These are phyloP conservation scores for Thereva unica DNA, from an alignment of 2,888 invertebrate genomes.

Conservation along the genomic window DNA sequence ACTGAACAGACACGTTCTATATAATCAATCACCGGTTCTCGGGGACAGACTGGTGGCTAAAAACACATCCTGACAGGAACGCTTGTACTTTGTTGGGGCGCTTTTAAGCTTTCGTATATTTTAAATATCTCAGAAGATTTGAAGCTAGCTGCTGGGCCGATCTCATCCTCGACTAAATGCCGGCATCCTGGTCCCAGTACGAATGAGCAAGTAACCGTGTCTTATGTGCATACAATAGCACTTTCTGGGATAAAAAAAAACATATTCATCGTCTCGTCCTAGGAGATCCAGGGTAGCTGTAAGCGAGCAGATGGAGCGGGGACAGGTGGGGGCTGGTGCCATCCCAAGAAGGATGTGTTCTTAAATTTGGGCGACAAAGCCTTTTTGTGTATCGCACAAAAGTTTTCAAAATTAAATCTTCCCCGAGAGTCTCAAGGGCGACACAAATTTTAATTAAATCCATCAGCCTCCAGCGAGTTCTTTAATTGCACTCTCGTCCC, in stretches of 20 bases:
- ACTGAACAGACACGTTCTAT: background rate
- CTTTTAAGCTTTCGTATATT: background rate
- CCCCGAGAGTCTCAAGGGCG: conserved; percentile 33
- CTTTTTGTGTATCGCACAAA: conserved; percentile 28
- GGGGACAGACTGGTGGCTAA: background rate
- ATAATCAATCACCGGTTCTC: conserved; percentile 2
- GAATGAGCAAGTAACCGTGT: background rate
- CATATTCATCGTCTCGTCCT: conserved; percentile 9
- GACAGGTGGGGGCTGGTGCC: no score
- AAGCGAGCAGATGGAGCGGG: conserved; percentile 3
- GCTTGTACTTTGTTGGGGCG: background rate
- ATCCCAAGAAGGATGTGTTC: conserved; percentile 17
- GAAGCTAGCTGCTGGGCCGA: background rate
- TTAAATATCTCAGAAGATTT: background rate
- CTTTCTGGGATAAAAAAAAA: conserved; percentile 16
- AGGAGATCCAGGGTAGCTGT: background rate
- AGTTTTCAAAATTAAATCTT: conserved; percentile 34
- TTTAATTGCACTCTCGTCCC: conserved; percentile 36
- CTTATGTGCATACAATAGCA: conserved; percentile 12
- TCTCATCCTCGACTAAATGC: background rate
- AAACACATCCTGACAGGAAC: conserved; percentile 4
- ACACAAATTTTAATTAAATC: conserved; percentile 39
- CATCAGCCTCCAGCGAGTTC: conserved; percentile 34
- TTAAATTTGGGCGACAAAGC: conserved; percentile 21
- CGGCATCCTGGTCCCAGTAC: background rate